phyloP scores from a whole-genome alignment of 1,140 invertebrate genomes.

The Globodera ellingtonae region DNA sequence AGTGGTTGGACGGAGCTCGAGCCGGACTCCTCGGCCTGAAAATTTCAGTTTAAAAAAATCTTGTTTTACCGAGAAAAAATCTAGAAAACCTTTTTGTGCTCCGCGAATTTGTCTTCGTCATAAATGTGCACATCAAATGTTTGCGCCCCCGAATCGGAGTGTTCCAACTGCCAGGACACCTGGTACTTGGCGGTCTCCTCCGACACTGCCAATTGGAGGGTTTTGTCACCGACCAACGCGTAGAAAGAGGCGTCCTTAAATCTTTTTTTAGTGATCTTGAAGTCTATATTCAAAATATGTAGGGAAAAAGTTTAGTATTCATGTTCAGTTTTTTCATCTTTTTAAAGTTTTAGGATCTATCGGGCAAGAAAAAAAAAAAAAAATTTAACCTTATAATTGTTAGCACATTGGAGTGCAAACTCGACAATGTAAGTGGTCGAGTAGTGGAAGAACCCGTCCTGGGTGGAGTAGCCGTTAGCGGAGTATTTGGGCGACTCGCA shows the following conservation, averaged over 20 bases:
- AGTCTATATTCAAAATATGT: neutral
- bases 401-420: slow-evolving; percentile 65
- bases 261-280: too few species aligned
- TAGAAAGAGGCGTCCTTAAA: slow-evolving; percentile 58
- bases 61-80: slow-evolving; percentile 20
- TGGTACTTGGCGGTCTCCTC: slow-evolving; percentile 64
- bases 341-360: too few species aligned
- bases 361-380: too few species aligned
- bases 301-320: too few species aligned
- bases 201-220: slow-evolving; percentile 52
- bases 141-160: slow-evolving; percentile 50
- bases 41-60: neutral
- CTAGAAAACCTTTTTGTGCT: slow-evolving; percentile 54
- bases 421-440: slow-evolving; percentile 68
- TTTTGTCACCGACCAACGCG: slow-evolving; percentile 52
- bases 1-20: slow-evolving; percentile 66
- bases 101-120: slow-evolving; percentile 57
- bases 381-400: slow-evolving; percentile 39
- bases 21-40: slow-evolving; percentile 66
- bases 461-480: slow-evolving; percentile 66
- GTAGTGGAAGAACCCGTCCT: slow-evolving; percentile 67
- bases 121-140: slow-evolving; percentile 59
- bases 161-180: slow-evolving; percentile 55
- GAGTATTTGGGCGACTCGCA: slow-evolving; percentile 67
- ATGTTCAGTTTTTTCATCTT: too few species aligned